Percentiles rank a stretch among this genome's conserved stretches.
These are phyloP conservation scores for Trichechus manatus DNA, from an alignment of 2,113 vertebrate genomes.

Conservation along the genomic window DNA sequence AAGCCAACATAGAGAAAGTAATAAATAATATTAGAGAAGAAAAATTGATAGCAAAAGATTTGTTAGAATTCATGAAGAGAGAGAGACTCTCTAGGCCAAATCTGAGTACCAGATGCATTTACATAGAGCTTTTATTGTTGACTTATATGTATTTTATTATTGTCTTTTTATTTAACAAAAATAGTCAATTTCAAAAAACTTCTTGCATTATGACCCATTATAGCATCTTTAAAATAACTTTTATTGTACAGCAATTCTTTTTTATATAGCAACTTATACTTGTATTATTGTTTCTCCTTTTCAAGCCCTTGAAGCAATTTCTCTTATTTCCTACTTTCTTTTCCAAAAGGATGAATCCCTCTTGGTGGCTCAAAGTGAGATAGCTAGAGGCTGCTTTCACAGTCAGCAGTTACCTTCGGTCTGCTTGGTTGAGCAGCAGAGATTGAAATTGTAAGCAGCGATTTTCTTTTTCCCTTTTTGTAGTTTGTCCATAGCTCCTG, in stretches of 20 bases:
- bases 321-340: not conserved
- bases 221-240: conserved; percentile 44
- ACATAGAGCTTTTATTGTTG: conserved; percentile 28
- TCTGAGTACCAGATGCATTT: conserved; percentile 6
- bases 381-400: conserved; percentile 41
- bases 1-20: conserved; percentile 60
- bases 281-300: conserved; percentile 39
- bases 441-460: conserved; percentile 19
- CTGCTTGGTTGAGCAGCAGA: conserved; percentile 13
- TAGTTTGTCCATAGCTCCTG: not conserved
- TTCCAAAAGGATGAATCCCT: not conserved
- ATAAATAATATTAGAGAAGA: conserved; percentile 72
- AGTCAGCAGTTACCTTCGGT: not conserved
- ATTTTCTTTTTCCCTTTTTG: not conserved
- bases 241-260: not conserved
- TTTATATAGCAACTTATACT: conserved; percentile 22
- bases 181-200: not conserved
- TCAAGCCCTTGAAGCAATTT: conserved; percentile 47
- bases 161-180: not conserved
- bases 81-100: not conserved
- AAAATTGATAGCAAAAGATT: conserved; percentile 61
- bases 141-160: conserved; percentile 3
- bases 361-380: not conserved
- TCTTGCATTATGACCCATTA: not conserved
- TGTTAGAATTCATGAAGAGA: not conserved